phyloP scores from a whole-genome alignment of 2,113 vertebrate species.

The Psettodes erumei region DNA sequence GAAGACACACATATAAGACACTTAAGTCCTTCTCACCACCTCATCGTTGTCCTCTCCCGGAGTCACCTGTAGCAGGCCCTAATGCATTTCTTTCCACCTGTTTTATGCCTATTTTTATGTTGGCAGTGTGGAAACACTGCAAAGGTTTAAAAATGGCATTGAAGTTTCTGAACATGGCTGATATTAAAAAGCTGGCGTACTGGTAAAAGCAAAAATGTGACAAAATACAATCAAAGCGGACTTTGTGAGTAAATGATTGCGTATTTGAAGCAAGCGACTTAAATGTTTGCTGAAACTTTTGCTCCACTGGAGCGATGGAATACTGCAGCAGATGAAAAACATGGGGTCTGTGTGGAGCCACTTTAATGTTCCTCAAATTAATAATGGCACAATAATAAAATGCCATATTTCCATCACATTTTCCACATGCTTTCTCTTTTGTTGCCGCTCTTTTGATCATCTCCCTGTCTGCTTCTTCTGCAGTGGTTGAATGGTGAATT shows the following conservation, averaged over 20 bases:
- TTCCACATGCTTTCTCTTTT: too few relatives aligned
- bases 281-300: too few relatives aligned
- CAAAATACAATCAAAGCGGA: too few relatives aligned
- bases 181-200: neutral
- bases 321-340: too few relatives aligned
- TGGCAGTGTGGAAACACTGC: neutral
- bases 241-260: too few relatives aligned
- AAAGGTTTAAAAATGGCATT: neutral
- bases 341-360: too few relatives aligned
- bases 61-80: slow-evolving; percentile 8
- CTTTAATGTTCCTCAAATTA: neutral
- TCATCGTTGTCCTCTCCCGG: neutral
- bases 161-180: neutral
- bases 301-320: too few relatives aligned
- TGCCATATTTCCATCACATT: neutral
- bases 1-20: neutral
- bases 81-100: neutral
- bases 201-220: neutral
- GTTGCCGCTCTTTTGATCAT: too few relatives aligned
- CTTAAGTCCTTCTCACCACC: neutral
- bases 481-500: neutral
- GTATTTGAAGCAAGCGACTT: too few relatives aligned
- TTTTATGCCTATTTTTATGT: neutral
- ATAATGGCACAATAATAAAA: neutral
- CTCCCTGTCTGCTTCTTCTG: neutral